These are phyloP conservation scores for Blastobasis lacticolella DNA, from an alignment of 2,888 invertebrate genomes.

Conservation along the genomic window DNA sequence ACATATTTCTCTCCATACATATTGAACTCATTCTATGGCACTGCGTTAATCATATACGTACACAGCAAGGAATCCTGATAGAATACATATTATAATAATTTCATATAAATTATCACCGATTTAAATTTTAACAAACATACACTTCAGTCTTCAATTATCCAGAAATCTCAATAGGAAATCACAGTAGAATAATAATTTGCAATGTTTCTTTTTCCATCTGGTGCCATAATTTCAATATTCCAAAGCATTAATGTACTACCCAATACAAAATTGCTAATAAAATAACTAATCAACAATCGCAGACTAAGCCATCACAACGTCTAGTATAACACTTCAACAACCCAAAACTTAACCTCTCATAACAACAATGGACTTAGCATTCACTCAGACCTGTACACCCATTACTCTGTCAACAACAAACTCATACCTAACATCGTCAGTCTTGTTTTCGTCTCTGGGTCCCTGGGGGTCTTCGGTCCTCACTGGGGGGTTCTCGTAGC, in stretches of 20 bases:
- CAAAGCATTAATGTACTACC: no score
- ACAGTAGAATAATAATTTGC: slow-evolving; percentile 50
- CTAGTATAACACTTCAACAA: no score
- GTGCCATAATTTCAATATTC: slow-evolving; percentile 33
- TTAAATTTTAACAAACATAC: slow-evolving; percentile 11
- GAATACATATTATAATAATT: slow-evolving; percentile 8
- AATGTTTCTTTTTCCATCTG: slow-evolving; percentile 31
- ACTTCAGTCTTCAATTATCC: slow-evolving; percentile 62
- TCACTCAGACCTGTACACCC: slow-evolving; percentile 85
- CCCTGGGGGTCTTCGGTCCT: slow-evolving; percentile 51
- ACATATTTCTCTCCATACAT: slow-evolving; percentile 10
- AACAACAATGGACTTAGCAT: background rate
- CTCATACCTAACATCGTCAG: slow-evolving; percentile 78
- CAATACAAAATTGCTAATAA: no score
- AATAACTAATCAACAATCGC: no score
- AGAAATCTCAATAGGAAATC: slow-evolving; percentile 69
- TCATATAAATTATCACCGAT: background rate
- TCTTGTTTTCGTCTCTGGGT: slow-evolving; percentile 32
- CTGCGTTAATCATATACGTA: slow-evolving; percentile 47
- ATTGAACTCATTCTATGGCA: slow-evolving; percentile 58
- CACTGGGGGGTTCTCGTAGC: slow-evolving; percentile 22
- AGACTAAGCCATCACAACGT: no score
- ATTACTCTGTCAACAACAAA: slow-evolving; percentile 88
- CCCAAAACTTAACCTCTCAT: no score
- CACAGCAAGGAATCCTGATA: slow-evolving; percentile 39